Base-by-base conservation (phyloP, 1,140 invertebrate species). In the Diabrotica undecimpunctata region DNA sequence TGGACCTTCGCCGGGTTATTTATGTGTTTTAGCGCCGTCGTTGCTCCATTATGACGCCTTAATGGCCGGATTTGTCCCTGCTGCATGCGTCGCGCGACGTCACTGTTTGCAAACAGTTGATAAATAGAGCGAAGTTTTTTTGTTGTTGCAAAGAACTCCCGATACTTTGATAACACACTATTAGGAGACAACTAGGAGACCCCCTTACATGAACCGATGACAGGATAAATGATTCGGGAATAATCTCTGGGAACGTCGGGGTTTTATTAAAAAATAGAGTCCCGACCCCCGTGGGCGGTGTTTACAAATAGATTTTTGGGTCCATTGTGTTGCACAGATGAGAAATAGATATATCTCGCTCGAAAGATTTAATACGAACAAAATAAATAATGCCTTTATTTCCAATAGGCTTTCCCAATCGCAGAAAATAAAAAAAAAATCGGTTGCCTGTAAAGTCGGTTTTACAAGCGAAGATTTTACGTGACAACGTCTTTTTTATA, bases 41-140 rank as follows among this genome's bases (percentile, higher is more conserved):
- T 72, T 73, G 70, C 72, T 74, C 74, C 74, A 77, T 77, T 77
- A 77, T 75, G 75, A 77, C 72, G 75, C 75, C 74, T 75, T 77
- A 77, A 77, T 77, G 75, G 75, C 73, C 70, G 74, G 75, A 76
- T 77, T 77, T 77, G 74, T 72, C 72, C 67, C 67, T 70, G 70
- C 67, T 70, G 70, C 72, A 70, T 74, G 73, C 67, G 64, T 39
- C 70, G 68, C 71, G 68, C 41, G 6, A 71, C 73, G 75, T 72
- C 72, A 74, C 72, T 76, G 75, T 77, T 77, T 76, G 74, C 72
- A 77, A 77, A 77, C 74, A 76, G 70, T 60, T 75, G 75, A 77
- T 77, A 75, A 76, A 77, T 77, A 72, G 73, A 63, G 67, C 67
- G 57, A 65, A 66, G 35, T 46, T 62, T 72, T 71, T 73, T 73